These are phyloP conservation scores for Lasioglossum vierecki DNA, from an alignment of 2,888 invertebrate genomes.

Conservation along the genomic window DNA sequence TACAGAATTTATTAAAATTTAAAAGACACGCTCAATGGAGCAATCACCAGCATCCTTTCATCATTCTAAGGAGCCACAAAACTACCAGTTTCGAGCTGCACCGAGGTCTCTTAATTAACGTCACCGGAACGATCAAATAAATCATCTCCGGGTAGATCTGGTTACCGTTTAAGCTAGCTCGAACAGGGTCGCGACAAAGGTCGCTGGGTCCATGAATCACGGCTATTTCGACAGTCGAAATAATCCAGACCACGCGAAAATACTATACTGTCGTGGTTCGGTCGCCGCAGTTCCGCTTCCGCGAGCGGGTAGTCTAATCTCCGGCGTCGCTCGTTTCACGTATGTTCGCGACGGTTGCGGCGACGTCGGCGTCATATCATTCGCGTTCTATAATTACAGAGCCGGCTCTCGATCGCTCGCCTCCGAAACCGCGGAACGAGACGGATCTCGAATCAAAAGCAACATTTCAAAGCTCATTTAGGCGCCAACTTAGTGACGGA, in stretches of 20 bases:
- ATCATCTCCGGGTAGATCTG: conserved; percentile 1
- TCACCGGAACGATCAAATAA: background rate
- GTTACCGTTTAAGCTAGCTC: background rate
- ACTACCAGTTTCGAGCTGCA: background rate
- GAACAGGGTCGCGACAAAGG: conserved; percentile 28
- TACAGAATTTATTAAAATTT: no score
- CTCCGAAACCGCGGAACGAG: background rate
- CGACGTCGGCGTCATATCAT: conserved; percentile 47
- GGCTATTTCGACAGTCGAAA: conserved; percentile 43
- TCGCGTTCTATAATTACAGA: conserved; percentile 57
- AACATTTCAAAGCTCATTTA: background rate
- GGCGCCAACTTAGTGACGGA: background rate
- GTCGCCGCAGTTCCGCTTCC: conserved; percentile 51
- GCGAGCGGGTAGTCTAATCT: conserved; percentile 41
- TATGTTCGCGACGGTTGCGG: conserved; percentile 9
- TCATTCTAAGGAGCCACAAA: background rate
- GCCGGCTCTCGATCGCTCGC: conserved; percentile 20
- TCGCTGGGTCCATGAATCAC: conserved; percentile 40
- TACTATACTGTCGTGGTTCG: conserved; percentile 41
- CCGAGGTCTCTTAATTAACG: background rate
- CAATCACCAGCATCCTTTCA: background rate
- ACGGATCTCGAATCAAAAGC: conserved; percentile 8
- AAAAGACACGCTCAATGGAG: background rate
- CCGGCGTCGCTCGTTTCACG: conserved; percentile 23
- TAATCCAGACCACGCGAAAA: conserved; percentile 46